These are phyloP conservation scores for Chaenodraco wilsoni DNA, from an alignment of 2,797 vertebrate genomes.

Conservation along the genomic window DNA sequence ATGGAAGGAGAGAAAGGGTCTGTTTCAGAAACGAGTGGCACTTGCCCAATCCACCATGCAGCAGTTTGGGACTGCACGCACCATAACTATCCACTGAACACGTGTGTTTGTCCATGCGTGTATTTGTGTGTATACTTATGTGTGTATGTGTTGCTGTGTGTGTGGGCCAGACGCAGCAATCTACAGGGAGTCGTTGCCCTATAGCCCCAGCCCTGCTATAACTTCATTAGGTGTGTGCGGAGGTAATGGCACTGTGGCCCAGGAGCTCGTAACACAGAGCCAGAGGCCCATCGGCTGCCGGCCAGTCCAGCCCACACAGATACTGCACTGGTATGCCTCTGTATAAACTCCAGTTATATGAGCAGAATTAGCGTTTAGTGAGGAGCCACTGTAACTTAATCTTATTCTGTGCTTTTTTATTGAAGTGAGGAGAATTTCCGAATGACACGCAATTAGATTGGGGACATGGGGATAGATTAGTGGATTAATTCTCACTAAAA, in stretches of 20 bases:
- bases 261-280: constrained; percentile 79
- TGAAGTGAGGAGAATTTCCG: constrained; percentile 45
- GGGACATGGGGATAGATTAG: constrained; percentile 43
- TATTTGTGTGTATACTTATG: constrained; percentile 26
- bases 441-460: constrained; percentile 41
- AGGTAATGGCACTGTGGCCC: constrained; percentile 78
- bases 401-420: constrained; percentile 42
- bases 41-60: constrained; percentile 9
- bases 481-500: constrained; percentile 47
- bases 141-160: constrained; percentile 57
- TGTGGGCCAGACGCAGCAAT: constrained; percentile 70
- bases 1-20: constrained; percentile 13
- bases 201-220: constrained; percentile 74
- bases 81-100: constrained; percentile 28
- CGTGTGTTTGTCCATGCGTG: constrained; percentile 26
- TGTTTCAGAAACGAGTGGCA: constrained; percentile 29
- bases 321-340: constrained; percentile 59
- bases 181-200: constrained; percentile 78
- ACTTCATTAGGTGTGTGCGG: constrained; percentile 83
- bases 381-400: constrained; percentile 50
- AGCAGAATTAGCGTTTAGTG: constrained; percentile 47
- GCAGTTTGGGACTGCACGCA: constrained; percentile 12
- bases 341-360: constrained; percentile 39
- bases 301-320: constrained; percentile 75
- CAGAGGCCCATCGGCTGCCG: constrained; percentile 70